These are phyloP conservation scores for Pseudopipra pipra DNA, from an alignment of 2,113 vertebrate species.

Conservation along the genomic window DNA sequence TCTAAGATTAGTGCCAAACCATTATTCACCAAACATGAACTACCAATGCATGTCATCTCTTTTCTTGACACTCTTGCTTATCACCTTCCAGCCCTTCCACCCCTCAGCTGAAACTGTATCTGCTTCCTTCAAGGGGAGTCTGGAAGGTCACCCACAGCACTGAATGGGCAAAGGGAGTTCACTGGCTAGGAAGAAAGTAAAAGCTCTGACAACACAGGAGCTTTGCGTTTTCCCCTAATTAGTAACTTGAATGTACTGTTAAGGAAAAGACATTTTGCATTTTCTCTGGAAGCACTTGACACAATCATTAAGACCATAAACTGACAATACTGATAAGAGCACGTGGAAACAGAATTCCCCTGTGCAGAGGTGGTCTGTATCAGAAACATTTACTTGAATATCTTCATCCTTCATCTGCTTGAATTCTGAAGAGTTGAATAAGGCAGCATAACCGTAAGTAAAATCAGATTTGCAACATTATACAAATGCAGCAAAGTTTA, in stretches of 20 bases:
- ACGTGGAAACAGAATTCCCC: background rate
- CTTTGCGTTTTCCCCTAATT: background rate
- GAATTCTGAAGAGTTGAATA: background rate
- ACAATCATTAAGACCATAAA: background rate
- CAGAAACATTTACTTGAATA: background rate
- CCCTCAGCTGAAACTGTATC: background rate
- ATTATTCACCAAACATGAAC: background rate
- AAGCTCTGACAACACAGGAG: background rate
- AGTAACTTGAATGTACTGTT: background rate
- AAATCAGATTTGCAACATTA: background rate
- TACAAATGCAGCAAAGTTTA: background rate
- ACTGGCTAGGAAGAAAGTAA: background rate
- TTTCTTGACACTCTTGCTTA: background rate
- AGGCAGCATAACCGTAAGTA: background rate
- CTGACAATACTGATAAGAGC: background rate
- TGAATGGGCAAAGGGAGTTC: background rate
- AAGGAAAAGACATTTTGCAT: background rate
- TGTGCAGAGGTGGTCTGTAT: background rate
- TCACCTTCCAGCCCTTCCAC: background rate
- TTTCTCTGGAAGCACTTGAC: background rate
- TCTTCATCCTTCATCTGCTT: background rate
- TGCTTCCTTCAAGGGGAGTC: background rate
- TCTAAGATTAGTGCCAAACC: background rate
- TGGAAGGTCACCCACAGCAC: background rate
- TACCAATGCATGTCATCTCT: background rate